Evolutionary conservation across 53 echinoderm and acorn worm genomes (phyloP), one percentile per base, ranked within the genome.

Genomic region (Patiria pectinifera): DNA sequence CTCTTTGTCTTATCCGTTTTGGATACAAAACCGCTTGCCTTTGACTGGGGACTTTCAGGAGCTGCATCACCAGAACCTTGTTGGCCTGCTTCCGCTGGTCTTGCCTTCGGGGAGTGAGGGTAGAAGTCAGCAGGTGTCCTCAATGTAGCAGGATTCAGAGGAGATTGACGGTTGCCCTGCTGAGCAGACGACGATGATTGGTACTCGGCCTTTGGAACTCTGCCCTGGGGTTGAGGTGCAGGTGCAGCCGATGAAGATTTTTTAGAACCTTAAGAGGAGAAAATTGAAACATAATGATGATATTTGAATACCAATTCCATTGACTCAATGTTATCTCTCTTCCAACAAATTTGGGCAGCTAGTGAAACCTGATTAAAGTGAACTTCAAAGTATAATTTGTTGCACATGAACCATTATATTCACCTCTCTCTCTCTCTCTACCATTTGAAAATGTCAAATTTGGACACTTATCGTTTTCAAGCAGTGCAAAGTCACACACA

Each of bases 61-160:
- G 74, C 74, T 74, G 74, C 74, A 10, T 74, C 74, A 74, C 5
- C 74, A 23, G n/a, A 66, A 18, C 66, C 66, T 16, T 14, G 3
- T 66, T 16, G 74, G 24, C 11, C 45, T 46, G 79, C 46, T 45
- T 2, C 79, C 3, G 46, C 79, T 15, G 45, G 79, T 44, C 46
- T 78, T 18, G 45, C 15, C 79, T 78, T 76, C 21, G 79, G 79
- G 15, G 19, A 13, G 44, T 78, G 79, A 23, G 46, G 79, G 12
- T 45, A 78, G 79, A 78, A 78, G 47, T 78, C 79, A 2, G 79
- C 79, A 9, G 79, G 79, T 14, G 79, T 78, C 79, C 44, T 78
- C 79, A 74, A 21, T 74, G 19, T 21, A 23, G 18, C 74, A 74
- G 74, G 22, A 23, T 74, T 74, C 2, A 24, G 74, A 74, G 22